These are phyloP conservation scores for Nothura maculosa DNA, from an alignment of 2,797 vertebrate species.

Conservation along the genomic window DNA sequence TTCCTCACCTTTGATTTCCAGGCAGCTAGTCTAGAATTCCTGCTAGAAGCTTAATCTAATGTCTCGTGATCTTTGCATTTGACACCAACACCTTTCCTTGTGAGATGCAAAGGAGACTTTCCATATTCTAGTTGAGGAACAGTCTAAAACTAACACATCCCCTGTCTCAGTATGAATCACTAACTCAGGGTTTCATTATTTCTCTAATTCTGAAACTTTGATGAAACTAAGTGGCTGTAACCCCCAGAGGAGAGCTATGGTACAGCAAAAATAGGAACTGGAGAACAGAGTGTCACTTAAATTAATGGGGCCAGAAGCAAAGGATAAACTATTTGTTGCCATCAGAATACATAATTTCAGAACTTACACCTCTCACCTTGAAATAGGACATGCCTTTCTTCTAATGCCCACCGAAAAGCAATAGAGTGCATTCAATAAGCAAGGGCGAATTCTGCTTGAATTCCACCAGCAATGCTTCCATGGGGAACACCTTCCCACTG, in stretches of 20 bases:
- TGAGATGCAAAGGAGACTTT: background rate
- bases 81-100: rapidly evolving
- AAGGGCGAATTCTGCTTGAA: background rate
- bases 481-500: background rate
- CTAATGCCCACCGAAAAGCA: background rate
- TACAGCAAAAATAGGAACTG: slow-evolving; percentile 33
- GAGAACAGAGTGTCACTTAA: background rate
- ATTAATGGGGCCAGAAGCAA: background rate
- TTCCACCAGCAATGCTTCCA: background rate
- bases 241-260: slow-evolving; percentile 1
- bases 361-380: background rate
- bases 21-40: background rate
- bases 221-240: background rate
- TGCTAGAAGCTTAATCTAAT: background rate
- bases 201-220: slow-evolving; percentile 13
- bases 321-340: background rate
- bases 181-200: background rate
- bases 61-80: background rate
- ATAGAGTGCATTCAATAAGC: background rate
- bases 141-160: background rate
- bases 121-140: background rate
- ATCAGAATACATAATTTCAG: background rate
- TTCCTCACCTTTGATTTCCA: background rate
- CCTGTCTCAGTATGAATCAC: background rate
- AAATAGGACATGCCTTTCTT: background rate